phyloP scores from a whole-genome alignment of 2,888 invertebrate genomes.

The Lapara coniferarum region DNA sequence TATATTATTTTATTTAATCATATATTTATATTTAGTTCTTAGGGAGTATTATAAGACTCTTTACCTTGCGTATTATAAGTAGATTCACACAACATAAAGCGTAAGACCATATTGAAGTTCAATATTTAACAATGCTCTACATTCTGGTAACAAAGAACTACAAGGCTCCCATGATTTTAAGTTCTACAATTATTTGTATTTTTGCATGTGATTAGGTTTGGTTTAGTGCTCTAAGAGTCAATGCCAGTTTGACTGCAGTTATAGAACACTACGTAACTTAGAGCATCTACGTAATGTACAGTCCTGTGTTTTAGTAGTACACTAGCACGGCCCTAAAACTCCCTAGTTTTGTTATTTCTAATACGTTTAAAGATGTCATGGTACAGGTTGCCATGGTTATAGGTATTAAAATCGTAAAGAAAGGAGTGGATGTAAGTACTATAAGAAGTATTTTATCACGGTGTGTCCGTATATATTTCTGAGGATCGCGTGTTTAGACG shows the following conservation, averaged over 20 bases:
- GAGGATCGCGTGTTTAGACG: slow-evolving; percentile 34
- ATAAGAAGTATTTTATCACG: neutral
- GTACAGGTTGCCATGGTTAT: slow-evolving; percentile 19
- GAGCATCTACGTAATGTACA: too few species aligned
- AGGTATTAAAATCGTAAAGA: neutral
- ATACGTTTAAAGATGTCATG: slow-evolving; percentile 1
- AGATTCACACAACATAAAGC: too few species aligned
- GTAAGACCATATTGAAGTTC: too few species aligned
- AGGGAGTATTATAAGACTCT: too few species aligned
- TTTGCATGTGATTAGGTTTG: neutral
- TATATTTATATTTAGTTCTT: too few species aligned
- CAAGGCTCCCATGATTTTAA: too few species aligned
- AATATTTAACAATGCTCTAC: too few species aligned
- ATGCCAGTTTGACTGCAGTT: neutral
- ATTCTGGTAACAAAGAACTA: too few species aligned
- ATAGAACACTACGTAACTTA: neutral
- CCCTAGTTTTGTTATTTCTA: slow-evolving; percentile 1
- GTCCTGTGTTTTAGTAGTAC: neutral
- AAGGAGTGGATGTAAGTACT: neutral
- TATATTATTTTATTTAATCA: too few species aligned
- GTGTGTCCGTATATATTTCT: neutral
- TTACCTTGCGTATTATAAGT: too few species aligned
- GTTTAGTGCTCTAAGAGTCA: neutral
- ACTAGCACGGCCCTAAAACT: neutral
- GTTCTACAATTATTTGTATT: too few species aligned